These are phyloP conservation scores for Lamproptera curius DNA, from an alignment of 2,888 invertebrate species.

Conservation along the genomic window DNA sequence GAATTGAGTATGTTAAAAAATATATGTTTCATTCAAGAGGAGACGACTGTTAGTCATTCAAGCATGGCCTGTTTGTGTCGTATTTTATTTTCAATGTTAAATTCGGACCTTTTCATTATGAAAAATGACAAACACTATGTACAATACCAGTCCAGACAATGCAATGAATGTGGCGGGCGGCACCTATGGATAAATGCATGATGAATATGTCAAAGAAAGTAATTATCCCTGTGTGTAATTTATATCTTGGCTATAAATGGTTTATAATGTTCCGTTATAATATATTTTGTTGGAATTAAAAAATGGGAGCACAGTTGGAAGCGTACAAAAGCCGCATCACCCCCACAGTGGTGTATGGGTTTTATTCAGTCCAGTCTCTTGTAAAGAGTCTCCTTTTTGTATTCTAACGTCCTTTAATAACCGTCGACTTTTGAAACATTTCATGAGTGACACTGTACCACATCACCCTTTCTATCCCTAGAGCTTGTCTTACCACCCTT, in stretches of 20 bases:
- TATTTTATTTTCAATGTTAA: background rate
- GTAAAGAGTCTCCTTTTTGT: too few relatives aligned
- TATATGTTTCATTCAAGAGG: too few relatives aligned
- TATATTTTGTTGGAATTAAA: slow-evolving; percentile 45
- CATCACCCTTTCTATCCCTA: too few relatives aligned
- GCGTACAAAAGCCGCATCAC: slow-evolving; percentile 72
- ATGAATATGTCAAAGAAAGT: slow-evolving; percentile 9
- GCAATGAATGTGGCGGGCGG: slow-evolving; percentile 10
- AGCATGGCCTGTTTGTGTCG: background rate
- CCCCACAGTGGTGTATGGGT: slow-evolving; percentile 60
- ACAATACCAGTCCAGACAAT: too few relatives aligned
- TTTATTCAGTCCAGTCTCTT: slow-evolving; percentile 72
- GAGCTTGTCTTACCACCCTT: too few relatives aligned
- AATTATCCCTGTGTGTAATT: slow-evolving; percentile 16
- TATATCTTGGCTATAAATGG: slow-evolving; percentile 32
- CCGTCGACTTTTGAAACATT: too few relatives aligned
- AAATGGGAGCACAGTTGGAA: slow-evolving; percentile 56
- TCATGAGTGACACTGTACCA: too few relatives aligned
- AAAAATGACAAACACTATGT: too few relatives aligned
- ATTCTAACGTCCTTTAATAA: too few relatives aligned
- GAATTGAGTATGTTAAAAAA: too few relatives aligned
- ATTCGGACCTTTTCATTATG: too few relatives aligned
- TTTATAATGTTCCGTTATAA: slow-evolving; percentile 41
- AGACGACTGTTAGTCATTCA: too few relatives aligned
- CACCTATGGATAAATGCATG: slow-evolving; percentile 11